A percentile compares a stretch with the other conserved stretches of the same genome.
Conservation (phyloP, 2,888 invertebrate species). For the Acleris sparsana region DNA sequence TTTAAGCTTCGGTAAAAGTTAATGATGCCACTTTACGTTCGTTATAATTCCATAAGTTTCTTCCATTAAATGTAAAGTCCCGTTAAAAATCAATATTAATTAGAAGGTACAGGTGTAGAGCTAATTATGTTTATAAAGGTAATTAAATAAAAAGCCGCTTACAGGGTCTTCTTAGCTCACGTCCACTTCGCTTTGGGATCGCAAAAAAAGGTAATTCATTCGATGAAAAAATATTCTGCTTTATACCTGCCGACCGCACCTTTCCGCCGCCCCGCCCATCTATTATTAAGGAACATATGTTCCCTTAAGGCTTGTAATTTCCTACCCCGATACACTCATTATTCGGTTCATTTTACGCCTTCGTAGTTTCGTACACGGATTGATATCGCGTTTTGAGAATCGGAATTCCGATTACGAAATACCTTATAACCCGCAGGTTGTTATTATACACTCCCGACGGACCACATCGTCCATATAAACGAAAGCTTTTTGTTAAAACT, state of each 20-base stretch:
- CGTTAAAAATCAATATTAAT: slow-evolving; percentile 31
- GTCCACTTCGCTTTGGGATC: slow-evolving; percentile 11
- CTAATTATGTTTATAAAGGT: slow-evolving; percentile 29
- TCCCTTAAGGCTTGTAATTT: slow-evolving; percentile 52
- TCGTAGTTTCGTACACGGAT: slow-evolving; percentile 43
- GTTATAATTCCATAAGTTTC: slow-evolving; percentile 18
- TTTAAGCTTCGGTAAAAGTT: slow-evolving; percentile 14
- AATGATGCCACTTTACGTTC: slow-evolving; percentile 19
- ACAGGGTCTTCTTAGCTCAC: slow-evolving; percentile 8
- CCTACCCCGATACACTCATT: slow-evolving; percentile 52
- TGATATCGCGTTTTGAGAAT: slow-evolving; percentile 24
- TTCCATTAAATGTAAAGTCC: slow-evolving; percentile 17
- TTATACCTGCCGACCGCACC: slow-evolving; percentile 43
- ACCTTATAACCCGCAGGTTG: slow-evolving; percentile 3
- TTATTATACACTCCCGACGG: slow-evolving; percentile 22
- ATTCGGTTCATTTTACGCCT: slow-evolving; percentile 52
- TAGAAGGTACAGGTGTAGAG: slow-evolving; percentile 28
- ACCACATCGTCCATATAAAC: slow-evolving; percentile 34
- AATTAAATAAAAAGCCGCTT: slow-evolving; percentile 28
- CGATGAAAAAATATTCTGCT: slow-evolving; percentile 38
- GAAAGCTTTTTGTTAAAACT: slow-evolving; percentile 33
- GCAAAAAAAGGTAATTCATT: slow-evolving; percentile 37
- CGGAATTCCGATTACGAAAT: slow-evolving; percentile 18
- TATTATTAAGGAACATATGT: slow-evolving; percentile 54
- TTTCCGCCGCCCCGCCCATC: slow-evolving; percentile 41